Percentiles rank a stretch among this genome's conserved stretches.
These are phyloP conservation scores for Drosophila subsilvestris DNA, from an alignment of 2,888 invertebrate genomes.

Conservation along the genomic window DNA sequence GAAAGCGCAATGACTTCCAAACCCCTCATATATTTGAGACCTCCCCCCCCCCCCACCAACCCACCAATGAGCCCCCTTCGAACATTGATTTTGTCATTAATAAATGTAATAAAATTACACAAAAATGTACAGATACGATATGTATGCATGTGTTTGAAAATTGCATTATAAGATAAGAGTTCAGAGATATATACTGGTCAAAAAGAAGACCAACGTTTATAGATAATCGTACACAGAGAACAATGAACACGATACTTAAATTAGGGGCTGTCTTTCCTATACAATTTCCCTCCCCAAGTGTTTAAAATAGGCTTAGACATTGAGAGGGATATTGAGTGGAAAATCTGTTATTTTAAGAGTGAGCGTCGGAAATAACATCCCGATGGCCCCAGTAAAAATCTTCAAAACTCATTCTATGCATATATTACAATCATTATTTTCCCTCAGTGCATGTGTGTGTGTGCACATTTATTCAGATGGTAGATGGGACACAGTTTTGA, in stretches of 20 bases:
- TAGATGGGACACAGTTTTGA: conserved; percentile 20
- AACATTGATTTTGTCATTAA: conserved; percentile 54
- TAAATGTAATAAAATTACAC: conserved; percentile 14
- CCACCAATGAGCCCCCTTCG: conserved; percentile 10
- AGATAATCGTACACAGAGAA: not conserved
- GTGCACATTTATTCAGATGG: not conserved
- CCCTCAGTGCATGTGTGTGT: conserved; percentile 21
- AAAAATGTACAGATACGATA: not conserved
- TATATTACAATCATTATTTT: not conserved
- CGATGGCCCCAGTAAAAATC: too few relatives aligned
- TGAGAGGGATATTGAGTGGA: too few relatives aligned
- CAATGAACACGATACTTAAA: not conserved
- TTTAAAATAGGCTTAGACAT: too few relatives aligned
- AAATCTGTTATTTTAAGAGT: too few relatives aligned
- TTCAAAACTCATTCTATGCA: not conserved
- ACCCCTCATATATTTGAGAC: not conserved
- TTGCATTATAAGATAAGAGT: not conserved
- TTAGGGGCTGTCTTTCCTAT: too few relatives aligned
- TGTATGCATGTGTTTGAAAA: not conserved
- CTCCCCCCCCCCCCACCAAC: too few relatives aligned
- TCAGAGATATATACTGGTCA: not conserved
- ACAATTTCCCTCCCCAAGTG: too few relatives aligned
- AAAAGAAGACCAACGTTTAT: not conserved
- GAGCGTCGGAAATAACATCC: too few relatives aligned
- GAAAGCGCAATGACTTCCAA: conserved; percentile 43